Evolutionary conservation across 2,797 vertebrate species (phyloP), one percentile per base, ranked within the genome.

Genomic region (Chelon auratus): DNA sequence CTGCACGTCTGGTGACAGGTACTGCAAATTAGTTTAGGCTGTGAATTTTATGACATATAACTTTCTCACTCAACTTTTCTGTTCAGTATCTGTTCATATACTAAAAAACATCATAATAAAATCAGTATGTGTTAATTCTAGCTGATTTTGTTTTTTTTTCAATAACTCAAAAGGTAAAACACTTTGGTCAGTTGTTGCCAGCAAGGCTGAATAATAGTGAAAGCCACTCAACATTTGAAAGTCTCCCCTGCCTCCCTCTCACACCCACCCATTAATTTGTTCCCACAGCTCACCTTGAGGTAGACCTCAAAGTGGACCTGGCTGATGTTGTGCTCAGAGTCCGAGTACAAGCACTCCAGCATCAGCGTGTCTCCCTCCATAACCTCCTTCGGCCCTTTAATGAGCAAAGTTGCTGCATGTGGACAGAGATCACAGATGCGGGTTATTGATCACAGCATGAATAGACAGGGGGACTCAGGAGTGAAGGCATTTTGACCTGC

Each of bases 281-380:
- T 70, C 20, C 18, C 79, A 0, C 2, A 9, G 33, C 87, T 92
- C 56, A 96, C 95, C 91, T 77, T 68, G 45, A 77, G 85, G 56
- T 85, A 92, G 68, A 81, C 81, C 86, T 96, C 93, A 66, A 96
- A 94, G 59, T 88, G 81, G 70, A 95, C 92, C 10, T 84, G 74
- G 68, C 80, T 93, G 86, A 93, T 88, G 84, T 95, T 94, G 30
- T 67, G 42, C 0, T 89, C 84, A 0, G 86, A 75, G 59, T 93
- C 89, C 0, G 85, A 37, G 78, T 76, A 79, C 17, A 84, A 60
- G 67, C 95, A 96, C 84, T 95, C 93, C 88, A 96, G 75, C 0
- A 62, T 86, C 75, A 95, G 66, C 4, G 12, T 10, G 0, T 89
- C 73, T 3, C 93, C 94, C 62, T 94, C 93, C 77, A 94, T 22